Conservation (phyloP, 2,888 invertebrate species). For the Acanthosoma haemorrhoidale region DNA sequence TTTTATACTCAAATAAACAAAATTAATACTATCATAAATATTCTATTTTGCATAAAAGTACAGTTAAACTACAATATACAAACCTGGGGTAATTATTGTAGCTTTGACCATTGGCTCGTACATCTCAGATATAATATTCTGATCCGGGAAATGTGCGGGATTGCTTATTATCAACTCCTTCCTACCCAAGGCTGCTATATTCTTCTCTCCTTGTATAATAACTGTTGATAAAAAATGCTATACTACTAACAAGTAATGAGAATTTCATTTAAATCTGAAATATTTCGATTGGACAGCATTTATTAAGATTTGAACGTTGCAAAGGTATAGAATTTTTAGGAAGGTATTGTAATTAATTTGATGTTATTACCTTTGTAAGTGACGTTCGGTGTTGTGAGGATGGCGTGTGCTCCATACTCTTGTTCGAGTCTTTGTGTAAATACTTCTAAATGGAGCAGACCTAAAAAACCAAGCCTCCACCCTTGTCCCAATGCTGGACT, state of each 20-base stretch:
- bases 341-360: background rate
- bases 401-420: conserved; percentile 74
- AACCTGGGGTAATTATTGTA: conserved; percentile 79
- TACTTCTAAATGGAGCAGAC: conserved; percentile 81
- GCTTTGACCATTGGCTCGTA: conserved; percentile 83
- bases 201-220: conserved; percentile 66
- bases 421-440: conserved; percentile 80
- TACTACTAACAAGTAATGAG: too few species aligned
- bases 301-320: background rate
- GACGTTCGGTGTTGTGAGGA: conserved; percentile 80
- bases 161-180: conserved; percentile 64
- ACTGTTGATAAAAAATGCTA: too few species aligned
- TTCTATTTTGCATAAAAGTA: too few species aligned
- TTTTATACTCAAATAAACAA: too few species aligned
- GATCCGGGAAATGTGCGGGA: conserved; percentile 67
- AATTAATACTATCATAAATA: too few species aligned
- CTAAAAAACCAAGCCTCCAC: conserved; percentile 82
- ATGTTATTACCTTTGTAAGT: conserved; percentile 60
- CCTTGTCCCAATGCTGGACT: conserved; percentile 84
- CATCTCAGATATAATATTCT: conserved; percentile 62
- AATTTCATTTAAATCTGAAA: too few species aligned
- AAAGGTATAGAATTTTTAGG: background rate
- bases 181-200: conserved; percentile 59
- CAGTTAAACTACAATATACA: background rate
- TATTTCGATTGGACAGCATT: too few species aligned